Evolutionary conservation across 2,888 invertebrate genomes (phyloP), one percentile per base, ranked within the genome.

Genomic region (Rutpela maculata): DNA sequence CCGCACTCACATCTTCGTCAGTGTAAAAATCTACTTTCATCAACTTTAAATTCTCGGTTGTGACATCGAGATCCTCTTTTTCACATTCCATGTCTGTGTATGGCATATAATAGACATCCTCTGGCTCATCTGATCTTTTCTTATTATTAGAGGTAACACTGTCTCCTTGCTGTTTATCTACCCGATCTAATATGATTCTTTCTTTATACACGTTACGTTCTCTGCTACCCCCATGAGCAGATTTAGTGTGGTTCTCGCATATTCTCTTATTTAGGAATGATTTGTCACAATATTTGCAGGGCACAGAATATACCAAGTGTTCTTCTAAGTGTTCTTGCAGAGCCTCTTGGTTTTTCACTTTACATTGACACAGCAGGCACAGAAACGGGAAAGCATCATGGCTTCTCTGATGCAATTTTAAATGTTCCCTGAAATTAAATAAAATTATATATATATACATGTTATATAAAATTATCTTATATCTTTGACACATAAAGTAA

Each of bases 241-340:
- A 62, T 65, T 74, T 75, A 1, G 74, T 9, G 67, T 81, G 81
- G 19, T 72, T 38, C n/a, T 79, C 76, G 9, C 73, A 65, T 15
- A 18, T 22, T 3, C 15, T 26, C 56, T 75, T 78, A 35, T 69
- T 74, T 5, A 83, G 77, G 63, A 82, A 83, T 18, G 79, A 76
- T 55, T 77, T 80, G 70, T 82, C 81, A 56, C 83, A 83, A 55
- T 78, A 83, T 50, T 81, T 78, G 59, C 83, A 83, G 0, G 65
- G 74, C 15, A 79, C 76, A 0, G 83, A 82, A 57, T 82, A 82
- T 10, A 63, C 66, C 50, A 78, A 66, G 57, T 83, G 83, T 63
- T 80, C 62, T 10, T 74, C 75, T 6, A 83, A 38, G 65, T 83
- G 83, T 22, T 78, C 56, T 57, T 82, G 83, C 4, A 83, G 38